These are phyloP conservation scores for Meiosimyza platycephala DNA, from an alignment of 2,888 invertebrate species.

Conservation along the genomic window DNA sequence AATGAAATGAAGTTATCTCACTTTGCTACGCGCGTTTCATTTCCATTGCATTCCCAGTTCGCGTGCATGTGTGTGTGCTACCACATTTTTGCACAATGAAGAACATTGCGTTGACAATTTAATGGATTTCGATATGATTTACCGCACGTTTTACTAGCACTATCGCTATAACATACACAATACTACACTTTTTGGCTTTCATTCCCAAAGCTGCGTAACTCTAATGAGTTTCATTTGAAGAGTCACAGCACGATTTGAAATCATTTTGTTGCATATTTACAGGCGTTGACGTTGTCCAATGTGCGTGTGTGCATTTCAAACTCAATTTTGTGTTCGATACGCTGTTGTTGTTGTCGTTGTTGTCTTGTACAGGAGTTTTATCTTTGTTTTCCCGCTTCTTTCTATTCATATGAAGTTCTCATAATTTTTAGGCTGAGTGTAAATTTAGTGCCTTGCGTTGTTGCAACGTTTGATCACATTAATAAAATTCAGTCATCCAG, in stretches of 20 bases:
- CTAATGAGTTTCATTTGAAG: constrained; percentile 26
- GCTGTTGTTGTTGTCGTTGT: not conserved
- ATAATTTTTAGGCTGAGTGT: constrained; percentile 14
- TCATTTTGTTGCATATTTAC: constrained; percentile 3
- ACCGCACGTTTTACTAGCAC: not conserved
- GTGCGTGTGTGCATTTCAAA: not conserved
- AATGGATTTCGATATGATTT: constrained; percentile 29
- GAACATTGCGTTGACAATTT: constrained; percentile 22
- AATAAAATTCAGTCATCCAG: too few relatives aligned
- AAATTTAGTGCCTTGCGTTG: not conserved
- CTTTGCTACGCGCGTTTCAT: not conserved
- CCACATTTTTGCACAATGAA: constrained; percentile 20
- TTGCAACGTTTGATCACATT: too few relatives aligned
- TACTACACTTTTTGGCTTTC: not conserved
- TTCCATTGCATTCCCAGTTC: not conserved
- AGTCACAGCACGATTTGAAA: not conserved
- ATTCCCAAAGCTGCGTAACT: not conserved
- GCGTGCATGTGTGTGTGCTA: not conserved
- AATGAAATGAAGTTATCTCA: constrained; percentile 23
- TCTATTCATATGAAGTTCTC: constrained; percentile 15
- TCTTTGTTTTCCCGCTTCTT: too few relatives aligned
- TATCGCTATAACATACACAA: not conserved
- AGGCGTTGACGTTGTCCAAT: not conserved
- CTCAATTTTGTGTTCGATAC: not conserved
- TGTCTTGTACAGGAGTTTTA: not conserved